These are phyloP conservation scores for Spodoptera litura DNA, from an alignment of 1,140 invertebrate genomes.

Conservation along the genomic window DNA sequence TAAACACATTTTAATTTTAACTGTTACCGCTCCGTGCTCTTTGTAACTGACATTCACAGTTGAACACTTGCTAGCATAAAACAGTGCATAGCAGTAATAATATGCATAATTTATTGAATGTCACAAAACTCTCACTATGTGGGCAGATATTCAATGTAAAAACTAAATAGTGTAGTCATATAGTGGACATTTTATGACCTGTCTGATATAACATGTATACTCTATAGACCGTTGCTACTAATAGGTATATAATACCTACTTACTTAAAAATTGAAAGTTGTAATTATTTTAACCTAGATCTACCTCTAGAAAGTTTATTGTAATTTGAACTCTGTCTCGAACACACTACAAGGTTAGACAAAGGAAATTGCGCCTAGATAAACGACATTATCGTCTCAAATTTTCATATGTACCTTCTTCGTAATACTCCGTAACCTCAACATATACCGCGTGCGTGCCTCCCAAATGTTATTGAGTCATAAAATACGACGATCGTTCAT, in stretches of 20 bases:
- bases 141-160: conserved; percentile 9
- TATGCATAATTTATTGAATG: background rate
- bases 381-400: conserved; percentile 30
- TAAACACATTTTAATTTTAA: background rate
- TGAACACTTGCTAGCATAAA: conserved; percentile 11
- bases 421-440: conserved; percentile 1
- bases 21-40: background rate
- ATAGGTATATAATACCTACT: background rate
- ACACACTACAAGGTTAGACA: conserved; percentile 1
- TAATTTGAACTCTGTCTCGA: conserved; percentile 1
- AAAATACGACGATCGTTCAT: conserved; percentile 19
- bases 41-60: background rate
- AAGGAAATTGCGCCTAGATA: conserved; percentile 20
- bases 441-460: conserved; percentile 7
- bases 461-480: conserved; percentile 19
- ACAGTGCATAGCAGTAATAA: background rate
- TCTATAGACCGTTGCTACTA: background rate
- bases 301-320: background rate
- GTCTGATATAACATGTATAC: background rate
- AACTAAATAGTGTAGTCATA: background rate
- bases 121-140: conserved; percentile 15
- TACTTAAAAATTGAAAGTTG: too few species aligned
- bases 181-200: conserved; percentile 7
- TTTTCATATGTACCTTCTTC: background rate
- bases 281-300: background rate